Evolutionary conservation across 1,140 invertebrate species (phyloP).

Genomic region (Macrocentrus cingulum): DNA sequence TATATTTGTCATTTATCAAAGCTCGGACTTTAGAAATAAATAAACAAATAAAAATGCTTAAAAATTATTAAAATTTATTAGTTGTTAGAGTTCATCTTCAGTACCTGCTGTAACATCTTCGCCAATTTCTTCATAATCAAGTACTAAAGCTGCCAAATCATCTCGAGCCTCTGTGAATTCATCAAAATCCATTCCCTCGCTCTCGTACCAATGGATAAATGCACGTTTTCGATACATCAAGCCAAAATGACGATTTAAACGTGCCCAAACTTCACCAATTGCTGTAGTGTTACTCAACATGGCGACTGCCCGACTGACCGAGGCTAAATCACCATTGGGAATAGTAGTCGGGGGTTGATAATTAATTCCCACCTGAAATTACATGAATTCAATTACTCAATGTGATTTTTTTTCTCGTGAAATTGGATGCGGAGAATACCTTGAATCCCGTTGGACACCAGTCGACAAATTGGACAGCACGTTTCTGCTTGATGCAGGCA

Average conservation of each 20-base stretch:
- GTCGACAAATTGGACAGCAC: conserved; percentile 61
- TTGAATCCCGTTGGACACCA: conserved; percentile 66
- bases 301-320: conserved; percentile 41
- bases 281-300: conserved; percentile 27
- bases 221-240: conserved; percentile 39
- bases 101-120: neutral
- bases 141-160: conserved; percentile 65
- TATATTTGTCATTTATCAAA: no score
- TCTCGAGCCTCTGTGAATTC: conserved; percentile 71
- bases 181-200: conserved; percentile 69
- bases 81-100: conserved; percentile 13
- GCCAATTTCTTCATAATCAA: conserved; percentile 64
- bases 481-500: conserved; percentile 48
- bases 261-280: conserved; percentile 16
- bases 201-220: conserved; percentile 65
- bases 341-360: conserved; percentile 57
- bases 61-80: no score
- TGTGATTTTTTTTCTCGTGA: neutral
- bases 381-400: conserved; percentile 60
- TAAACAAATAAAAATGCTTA: no score
- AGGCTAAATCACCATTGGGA: conserved; percentile 63
- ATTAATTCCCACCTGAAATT: conserved; percentile 58
- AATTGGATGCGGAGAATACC: conserved; percentile 42
- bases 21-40: no score
- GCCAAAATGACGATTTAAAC: conserved; percentile 55